Evolutionary conservation across 2,113 vertebrate species (phyloP).

Genomic region (Symphodus melops): DNA sequence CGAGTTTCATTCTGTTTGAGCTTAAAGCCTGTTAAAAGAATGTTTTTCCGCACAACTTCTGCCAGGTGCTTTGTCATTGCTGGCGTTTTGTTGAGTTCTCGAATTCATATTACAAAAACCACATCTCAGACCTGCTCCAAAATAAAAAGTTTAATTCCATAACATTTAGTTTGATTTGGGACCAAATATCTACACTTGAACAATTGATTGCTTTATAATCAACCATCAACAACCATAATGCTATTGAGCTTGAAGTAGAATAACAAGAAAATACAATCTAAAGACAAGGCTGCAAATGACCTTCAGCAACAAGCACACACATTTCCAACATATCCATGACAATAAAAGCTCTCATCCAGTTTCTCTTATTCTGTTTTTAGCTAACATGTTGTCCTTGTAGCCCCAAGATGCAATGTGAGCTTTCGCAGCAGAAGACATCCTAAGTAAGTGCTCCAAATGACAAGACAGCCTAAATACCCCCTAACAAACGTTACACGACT

Average conservation of each 20-base stretch:
- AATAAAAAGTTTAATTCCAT: too few relatives aligned
- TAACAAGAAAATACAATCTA: neutral
- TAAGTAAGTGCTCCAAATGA: slow-evolving; percentile 62
- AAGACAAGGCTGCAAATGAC: slow-evolving; percentile 1
- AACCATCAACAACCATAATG: neutral
- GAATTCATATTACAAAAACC: too few relatives aligned
- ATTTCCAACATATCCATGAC: slow-evolving; percentile 7
- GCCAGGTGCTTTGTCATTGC: too few relatives aligned
- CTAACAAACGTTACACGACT: slow-evolving; percentile 62
- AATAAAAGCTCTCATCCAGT: slow-evolving; percentile 1
- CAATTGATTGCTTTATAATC: neutral
- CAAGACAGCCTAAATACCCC: slow-evolving; percentile 71
- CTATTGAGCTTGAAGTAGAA: neutral
- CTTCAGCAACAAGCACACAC: slow-evolving; percentile 12
- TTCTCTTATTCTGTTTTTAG: slow-evolving; percentile 16
- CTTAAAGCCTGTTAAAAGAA: too few relatives aligned
- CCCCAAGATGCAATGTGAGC: slow-evolving; percentile 20
- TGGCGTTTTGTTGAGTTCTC: too few relatives aligned
- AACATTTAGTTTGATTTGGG: too few relatives aligned
- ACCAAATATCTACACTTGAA: too few relatives aligned
- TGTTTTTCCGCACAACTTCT: too few relatives aligned
- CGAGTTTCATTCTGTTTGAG: too few relatives aligned
- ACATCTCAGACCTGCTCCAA: too few relatives aligned
- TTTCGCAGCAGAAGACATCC: slow-evolving; percentile 46
- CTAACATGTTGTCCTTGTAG: slow-evolving; percentile 3